Evolutionary conservation across 37 sponge, comb jelly and placozoan genomes (phyloP).

Genomic region (Cliona cf. orientalis): DNA sequence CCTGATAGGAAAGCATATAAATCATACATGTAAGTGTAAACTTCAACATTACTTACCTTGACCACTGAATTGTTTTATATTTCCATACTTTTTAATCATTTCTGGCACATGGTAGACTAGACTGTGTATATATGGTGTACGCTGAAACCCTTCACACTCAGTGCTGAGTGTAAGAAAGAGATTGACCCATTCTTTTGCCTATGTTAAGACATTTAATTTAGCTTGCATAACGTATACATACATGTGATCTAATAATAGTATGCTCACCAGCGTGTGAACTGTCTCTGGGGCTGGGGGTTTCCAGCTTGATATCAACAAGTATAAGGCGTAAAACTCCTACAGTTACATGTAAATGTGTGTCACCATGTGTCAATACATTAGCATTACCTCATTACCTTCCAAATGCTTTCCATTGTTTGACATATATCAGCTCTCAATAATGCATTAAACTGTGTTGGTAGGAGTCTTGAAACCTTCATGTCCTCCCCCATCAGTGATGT

Average conservation of each 20-base stretch:
- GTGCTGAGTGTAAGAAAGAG: not conserved
- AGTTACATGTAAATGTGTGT: no score
- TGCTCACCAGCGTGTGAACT: not conserved
- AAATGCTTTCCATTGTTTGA: not conserved
- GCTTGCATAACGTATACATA: not conserved
- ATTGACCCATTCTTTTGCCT: constrained; percentile 11
- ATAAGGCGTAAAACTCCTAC: not conserved
- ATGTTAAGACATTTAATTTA: not conserved
- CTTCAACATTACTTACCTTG: constrained; percentile 10
- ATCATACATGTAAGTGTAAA: not conserved
- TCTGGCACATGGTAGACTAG: constrained; percentile 23
- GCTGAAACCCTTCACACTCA: constrained; percentile 8
- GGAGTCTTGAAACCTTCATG: constrained; percentile 8
- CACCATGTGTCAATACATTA: no score
- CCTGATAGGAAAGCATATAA: not conserved
- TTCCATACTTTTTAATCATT: not conserved
- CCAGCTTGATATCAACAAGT: not conserved
- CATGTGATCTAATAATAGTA: not conserved
- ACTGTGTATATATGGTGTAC: constrained; percentile 17
- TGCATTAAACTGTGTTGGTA: constrained; percentile 5
- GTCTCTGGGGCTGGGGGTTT: not conserved
- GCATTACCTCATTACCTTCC: not conserved
- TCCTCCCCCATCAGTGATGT: constrained; percentile 23
- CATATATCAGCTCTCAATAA: not conserved
- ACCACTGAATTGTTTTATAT: constrained; percentile 4